Base-by-base conservation (phyloP, 2,797 vertebrate genomes). In the Amblyopsis hoosieri region DNA sequence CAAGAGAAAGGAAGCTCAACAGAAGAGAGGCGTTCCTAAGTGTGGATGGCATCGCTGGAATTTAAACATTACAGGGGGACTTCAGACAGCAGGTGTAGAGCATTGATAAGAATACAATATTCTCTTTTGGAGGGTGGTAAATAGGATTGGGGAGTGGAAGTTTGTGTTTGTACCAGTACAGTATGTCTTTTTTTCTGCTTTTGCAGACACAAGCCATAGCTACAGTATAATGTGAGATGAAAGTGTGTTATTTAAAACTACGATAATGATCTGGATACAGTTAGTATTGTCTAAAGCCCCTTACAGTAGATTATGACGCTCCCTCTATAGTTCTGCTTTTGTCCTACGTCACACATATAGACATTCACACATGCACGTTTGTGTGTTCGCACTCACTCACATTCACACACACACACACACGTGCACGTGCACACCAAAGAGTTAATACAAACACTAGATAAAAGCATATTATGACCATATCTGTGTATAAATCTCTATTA, bases 1-100 rank as follows among this genome's bases (percentile, higher is more conserved):
- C 17, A 53, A 60, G 73, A 72, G 62, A 68, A 64, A 75, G 76
- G 76, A 78, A 81, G 72, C 72, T 73, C 68, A 54, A 71, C 61
- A 69, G 65, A 81, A 82, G 69, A 81, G 71, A 87, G 75, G 67
- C 62, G 52, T 51, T 72, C 65, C 65, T 75, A 76, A 78, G 69
- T 71, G 50, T 62, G 68, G 75, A 84, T 81, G 84, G 79, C 71
- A 83, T 71, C 64, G 74, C 61, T 64, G 64, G 77, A 72, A 85
- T 80, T 86, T 75, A 74, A 68, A 67, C 69, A 70, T 86, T 74
- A 78, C 14, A 52, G 49, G 69, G 63, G 74, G 80, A 85, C 82
- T 81, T 73, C 55, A 62, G 71, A 42, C 54, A 81, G 73, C 84
- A 88, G 84, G 84, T 89, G 85, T 75, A 80, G 77, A 70, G 61